phyloP scores from a whole-genome alignment of 1,140 invertebrate genomes.

The Meloidogyne floridensis region DNA sequence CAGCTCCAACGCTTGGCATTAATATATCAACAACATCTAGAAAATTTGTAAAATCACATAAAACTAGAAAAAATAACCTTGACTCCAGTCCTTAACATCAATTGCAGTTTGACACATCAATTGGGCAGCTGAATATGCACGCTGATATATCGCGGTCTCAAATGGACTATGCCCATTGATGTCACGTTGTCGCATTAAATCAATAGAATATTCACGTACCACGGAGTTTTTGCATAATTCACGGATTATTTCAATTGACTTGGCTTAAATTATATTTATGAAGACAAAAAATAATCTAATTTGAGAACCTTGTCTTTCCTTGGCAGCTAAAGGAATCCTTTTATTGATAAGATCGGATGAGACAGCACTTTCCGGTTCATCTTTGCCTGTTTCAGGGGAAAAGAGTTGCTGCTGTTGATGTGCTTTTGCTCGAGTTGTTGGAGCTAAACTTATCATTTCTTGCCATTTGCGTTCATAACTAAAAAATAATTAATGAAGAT shows the following conservation, averaged over 20 bases:
- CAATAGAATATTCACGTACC: constrained; percentile 82
- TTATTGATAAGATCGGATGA: constrained; percentile 1
- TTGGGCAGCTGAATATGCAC: constrained; percentile 84
- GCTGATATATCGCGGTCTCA: constrained; percentile 88
- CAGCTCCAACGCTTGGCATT: not conserved
- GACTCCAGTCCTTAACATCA: constrained; percentile 22
- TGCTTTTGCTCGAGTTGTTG: not conserved
- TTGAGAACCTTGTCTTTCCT: constrained; percentile 73
- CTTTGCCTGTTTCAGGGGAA: not conserved
- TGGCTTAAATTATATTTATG: constrained; percentile 67
- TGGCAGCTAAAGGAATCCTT: constrained; percentile 67
- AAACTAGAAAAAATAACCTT: not conserved
- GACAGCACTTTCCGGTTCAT: constrained; percentile 14
- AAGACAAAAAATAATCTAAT: not conserved
- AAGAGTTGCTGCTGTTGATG: constrained; percentile 12
- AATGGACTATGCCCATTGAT: constrained; percentile 91
- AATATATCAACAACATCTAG: constrained; percentile 39
- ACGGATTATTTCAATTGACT: constrained; percentile 80
- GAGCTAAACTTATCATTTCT: constrained; percentile 40
- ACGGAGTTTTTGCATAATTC: constrained; percentile 79
- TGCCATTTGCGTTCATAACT: constrained; percentile 54
- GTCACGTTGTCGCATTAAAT: constrained; percentile 74
- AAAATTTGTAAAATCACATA: constrained; percentile 3
- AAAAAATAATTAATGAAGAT: not conserved
- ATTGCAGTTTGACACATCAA: constrained; percentile 75